A percentile compares a stretch with the other conserved stretches of the same genome.
Conservation (phyloP, 2,113 vertebrate genomes). For the Megalops atlanticus region DNA sequence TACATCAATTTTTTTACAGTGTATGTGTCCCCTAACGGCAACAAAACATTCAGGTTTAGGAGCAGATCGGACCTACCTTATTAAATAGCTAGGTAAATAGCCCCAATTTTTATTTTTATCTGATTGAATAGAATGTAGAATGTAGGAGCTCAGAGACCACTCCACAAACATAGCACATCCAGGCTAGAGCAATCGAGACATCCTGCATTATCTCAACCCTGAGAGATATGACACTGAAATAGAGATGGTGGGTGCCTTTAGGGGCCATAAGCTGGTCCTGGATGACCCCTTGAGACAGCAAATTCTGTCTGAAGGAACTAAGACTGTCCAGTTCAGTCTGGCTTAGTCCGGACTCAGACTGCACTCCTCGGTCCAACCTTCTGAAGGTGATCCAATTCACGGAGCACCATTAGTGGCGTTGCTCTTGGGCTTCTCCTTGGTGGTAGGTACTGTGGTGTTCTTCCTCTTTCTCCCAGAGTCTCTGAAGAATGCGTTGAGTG, state of each 20-base stretch:
- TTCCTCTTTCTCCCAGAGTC: neutral
- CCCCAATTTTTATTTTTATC: too few relatives aligned
- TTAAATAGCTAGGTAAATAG: too few relatives aligned
- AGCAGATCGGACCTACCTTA: too few relatives aligned
- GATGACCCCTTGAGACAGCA: conserved; percentile 7
- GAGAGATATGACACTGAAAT: conserved; percentile 5
- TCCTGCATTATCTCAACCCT: too few relatives aligned
- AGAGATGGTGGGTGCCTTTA: conserved; percentile 14
- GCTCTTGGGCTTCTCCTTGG: neutral
- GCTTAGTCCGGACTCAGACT: neutral
- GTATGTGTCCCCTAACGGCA: too few relatives aligned
- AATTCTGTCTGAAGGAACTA: conserved; percentile 5
- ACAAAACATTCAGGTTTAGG: too few relatives aligned
- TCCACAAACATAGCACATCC: too few relatives aligned
- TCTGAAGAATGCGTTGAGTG: neutral
- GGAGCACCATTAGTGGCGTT: neutral
- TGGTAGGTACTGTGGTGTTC: neutral
- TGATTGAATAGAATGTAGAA: too few relatives aligned
- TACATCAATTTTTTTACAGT: too few relatives aligned
- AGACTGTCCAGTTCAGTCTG: conserved; percentile 8
- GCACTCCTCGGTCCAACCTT: neutral
- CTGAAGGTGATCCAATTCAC: neutral
- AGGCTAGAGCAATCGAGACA: too few relatives aligned
- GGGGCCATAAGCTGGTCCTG: neutral
- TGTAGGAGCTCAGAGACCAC: too few relatives aligned